Evolutionary conservation across 2,888 invertebrate species (phyloP).

Genomic region (Pharmacophagus antenor): DNA sequence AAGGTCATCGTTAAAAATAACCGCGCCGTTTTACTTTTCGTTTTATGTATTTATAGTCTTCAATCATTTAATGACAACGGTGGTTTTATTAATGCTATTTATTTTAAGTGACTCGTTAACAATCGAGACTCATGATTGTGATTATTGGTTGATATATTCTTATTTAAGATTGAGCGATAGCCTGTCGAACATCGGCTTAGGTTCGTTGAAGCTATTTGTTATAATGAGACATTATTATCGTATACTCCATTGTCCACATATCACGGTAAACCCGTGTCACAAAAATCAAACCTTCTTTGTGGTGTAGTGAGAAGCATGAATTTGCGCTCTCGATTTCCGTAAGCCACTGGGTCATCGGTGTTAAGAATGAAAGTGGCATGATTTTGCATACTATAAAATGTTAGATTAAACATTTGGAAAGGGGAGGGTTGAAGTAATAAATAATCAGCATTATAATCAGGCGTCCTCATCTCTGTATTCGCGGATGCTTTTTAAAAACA

Average conservation of each 20-base stretch:
- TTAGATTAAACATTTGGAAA: slow-evolving; percentile 23
- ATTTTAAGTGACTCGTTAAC: slow-evolving; percentile 30
- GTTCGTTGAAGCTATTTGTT: slow-evolving; percentile 20
- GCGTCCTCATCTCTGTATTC: slow-evolving; percentile 62
- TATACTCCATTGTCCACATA: slow-evolving; percentile 12
- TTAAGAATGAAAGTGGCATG: slow-evolving; percentile 25
- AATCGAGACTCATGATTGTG: slow-evolving; percentile 22
- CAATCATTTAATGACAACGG: slow-evolving; percentile 42
- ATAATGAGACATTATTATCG: slow-evolving; percentile 21
- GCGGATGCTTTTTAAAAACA: slow-evolving; percentile 39
- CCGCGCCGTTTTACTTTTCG: slow-evolving; percentile 38
- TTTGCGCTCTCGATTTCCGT: slow-evolving; percentile 21
- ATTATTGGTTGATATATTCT: slow-evolving; percentile 24
- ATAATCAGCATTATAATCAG: slow-evolving; percentile 54
- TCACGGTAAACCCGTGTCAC: slow-evolving; percentile 23
- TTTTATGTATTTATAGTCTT: slow-evolving; percentile 36
- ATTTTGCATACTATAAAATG: slow-evolving; percentile 22
- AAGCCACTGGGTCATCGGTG: slow-evolving; percentile 22
- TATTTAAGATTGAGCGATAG: slow-evolving; percentile 26
- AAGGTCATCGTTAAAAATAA: slow-evolving; percentile 42
- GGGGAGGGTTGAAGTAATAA: slow-evolving; percentile 35
- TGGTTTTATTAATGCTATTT: slow-evolving; percentile 39
- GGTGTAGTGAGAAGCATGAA: slow-evolving; percentile 7
- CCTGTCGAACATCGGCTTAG: slow-evolving; percentile 6
- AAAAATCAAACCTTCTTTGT: slow-evolving; percentile 28